Base-by-base conservation (phyloP, 2,113 vertebrate species). In the Vireo altiloquus region DNA sequence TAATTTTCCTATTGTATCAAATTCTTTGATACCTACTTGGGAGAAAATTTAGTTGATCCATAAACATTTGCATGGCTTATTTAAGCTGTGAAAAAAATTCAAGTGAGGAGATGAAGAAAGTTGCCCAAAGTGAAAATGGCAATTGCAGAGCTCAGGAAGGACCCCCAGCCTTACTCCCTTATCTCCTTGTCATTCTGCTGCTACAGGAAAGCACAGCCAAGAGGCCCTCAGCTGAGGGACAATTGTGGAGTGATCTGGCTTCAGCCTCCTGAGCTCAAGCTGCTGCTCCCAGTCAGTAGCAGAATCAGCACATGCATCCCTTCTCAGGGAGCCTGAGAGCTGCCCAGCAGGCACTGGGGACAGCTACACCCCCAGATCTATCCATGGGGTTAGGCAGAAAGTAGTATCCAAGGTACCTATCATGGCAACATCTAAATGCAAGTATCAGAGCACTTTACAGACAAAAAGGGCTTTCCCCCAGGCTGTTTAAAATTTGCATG, bases 401-500 rank as follows among this genome's bases (percentile, higher is more conserved):
- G 56, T 7, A 78, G 88, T 46, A 90, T 89, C 88, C 82, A 90
- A 68, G 80, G 90, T 72, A 94, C 92, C 92, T 96, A 94, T 96
- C 94, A 31, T 3, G 53, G 92, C 63, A 90, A 71, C 90, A 96
- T 92, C 93, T 94, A 75, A 95, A 95, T 84, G 72, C 80, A 84
- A 96, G 83, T 89, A 95, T 95, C 90, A 92, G 59, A 96, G 86
- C 85, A 69, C 72, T 94, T 89, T 42, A 46, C 63, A 89, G 88
- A 95, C 95, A 95, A 75, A 95, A 94, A 96, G 95, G 76, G 69
- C 90, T 89, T 94, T 92, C 82, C 95, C 76, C 53, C 65, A 75
- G 92, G 94, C 88, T 91, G 88, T 78, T 95, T 69, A 68, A 95
- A 94, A 96, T 97, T 83, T 96, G 88, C 94, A 92, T 95, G 80